A percentile compares a stretch with the other conserved stretches of the same genome.
These are phyloP conservation scores for Trichopria drosophilae DNA, from an alignment of 2,888 invertebrate species.

Conservation along the genomic window DNA sequence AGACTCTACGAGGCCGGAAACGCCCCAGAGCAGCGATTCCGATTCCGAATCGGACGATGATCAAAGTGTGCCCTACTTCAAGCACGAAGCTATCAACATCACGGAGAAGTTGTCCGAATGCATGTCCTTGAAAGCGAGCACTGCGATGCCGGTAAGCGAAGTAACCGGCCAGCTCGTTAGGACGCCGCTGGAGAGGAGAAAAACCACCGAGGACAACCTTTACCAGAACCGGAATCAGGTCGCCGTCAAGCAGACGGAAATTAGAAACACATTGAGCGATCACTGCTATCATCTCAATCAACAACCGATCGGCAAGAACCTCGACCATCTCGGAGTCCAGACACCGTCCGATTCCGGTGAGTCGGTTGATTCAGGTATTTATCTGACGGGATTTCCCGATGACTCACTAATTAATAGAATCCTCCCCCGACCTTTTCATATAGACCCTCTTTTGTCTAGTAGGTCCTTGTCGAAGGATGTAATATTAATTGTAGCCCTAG, in stretches of 20 bases:
- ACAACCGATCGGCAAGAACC: conserved; percentile 60
- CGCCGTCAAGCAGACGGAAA: conserved; percentile 40
- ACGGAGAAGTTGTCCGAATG: conserved; percentile 46
- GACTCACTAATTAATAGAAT: too few species aligned
- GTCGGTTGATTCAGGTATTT: too few species aligned
- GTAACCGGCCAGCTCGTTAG: conserved; percentile 49
- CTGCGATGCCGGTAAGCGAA: conserved; percentile 48
- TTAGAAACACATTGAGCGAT: conserved; percentile 59
- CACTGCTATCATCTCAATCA: conserved; percentile 67
- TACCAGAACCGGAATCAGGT: conserved; percentile 19
- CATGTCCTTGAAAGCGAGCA: conserved; percentile 34
- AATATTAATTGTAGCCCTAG: too few species aligned
- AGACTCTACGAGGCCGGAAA: conserved; percentile 52
- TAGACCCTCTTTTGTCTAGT: too few species aligned
- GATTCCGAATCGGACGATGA: conserved; percentile 48
- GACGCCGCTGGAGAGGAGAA: conserved; percentile 21
- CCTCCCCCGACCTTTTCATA: too few species aligned
- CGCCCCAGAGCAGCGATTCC: conserved; percentile 52
- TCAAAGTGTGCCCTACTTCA: conserved; percentile 41
- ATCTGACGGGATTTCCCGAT: too few species aligned
- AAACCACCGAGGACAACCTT: too few species aligned
- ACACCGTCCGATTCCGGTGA: conserved; percentile 91
- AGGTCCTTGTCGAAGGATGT: too few species aligned
- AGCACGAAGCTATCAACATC: conserved; percentile 51
- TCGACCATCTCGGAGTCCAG: conserved; percentile 76